Base-by-base conservation (phyloP, 2,888 invertebrate genomes). In the Ctena decussata region DNA sequence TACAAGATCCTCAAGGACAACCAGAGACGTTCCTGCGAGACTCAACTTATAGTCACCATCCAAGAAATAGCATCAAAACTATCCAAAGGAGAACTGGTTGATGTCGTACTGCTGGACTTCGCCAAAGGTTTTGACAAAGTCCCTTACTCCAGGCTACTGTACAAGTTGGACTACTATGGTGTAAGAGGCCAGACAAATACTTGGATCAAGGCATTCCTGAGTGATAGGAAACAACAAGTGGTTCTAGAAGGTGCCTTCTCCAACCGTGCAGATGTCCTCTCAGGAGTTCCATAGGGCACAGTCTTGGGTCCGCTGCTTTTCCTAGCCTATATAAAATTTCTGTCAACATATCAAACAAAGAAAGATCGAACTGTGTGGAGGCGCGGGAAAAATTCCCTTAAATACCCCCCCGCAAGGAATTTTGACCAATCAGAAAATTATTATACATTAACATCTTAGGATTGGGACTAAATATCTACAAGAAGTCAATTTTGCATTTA, bases 281-380 rank as follows among this genome's bases (percentile, higher is more conserved):
- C 73, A 15, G 82, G 77, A 11, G 77, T 82, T 15, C 74, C 74
- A n/a, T 65, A 80, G 37, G 80, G 74, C 12, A 75, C 60, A 65
- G 80, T 74, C 21, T 73, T 82, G 24, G 78, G 82, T 6, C 82
- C 82, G 30, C 73, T 82, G n/a, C 27, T 82, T 15, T 78, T 82
- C 24, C 70, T 82, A 0, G 44, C 70, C 41, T 77, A 53, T 30
- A 82, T n/a, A 76, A 49, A 81, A 76, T 71, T 75, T 76, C 76
- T 18, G 41, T 24, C 2, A n/a, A 21, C 39, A 27, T n/a, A n/a
- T n/a, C n/a, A n/a, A n/a, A n/a, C n/a, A n/a, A n/a, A n/a, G n/a
- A n/a, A n/a, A n/a, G n/a, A n/a, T n/a, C n/a, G n/a, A n/a, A n/a
- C n/a, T n/a, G n/a, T n/a, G n/a, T n/a, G n/a, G n/a, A n/a, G n/a